Evolutionary conservation across 2,113 vertebrate genomes (phyloP).

Genomic region (Vombatus ursinus): DNA sequence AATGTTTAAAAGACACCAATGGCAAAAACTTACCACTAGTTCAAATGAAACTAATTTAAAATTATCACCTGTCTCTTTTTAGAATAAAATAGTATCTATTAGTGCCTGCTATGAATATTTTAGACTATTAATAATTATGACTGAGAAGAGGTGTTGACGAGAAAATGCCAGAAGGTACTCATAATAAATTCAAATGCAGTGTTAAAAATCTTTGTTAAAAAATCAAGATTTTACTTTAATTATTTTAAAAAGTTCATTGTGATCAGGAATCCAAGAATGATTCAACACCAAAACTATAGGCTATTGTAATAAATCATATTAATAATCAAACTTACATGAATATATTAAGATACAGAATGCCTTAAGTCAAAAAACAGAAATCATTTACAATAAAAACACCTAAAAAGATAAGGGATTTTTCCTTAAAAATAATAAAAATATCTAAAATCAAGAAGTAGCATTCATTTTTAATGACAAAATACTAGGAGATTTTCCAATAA

Average conservation of each 20-base stretch:
- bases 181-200: neutral
- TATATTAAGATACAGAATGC: neutral
- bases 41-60: too few species aligned
- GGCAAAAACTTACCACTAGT: too few species aligned
- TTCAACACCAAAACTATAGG: neutral
- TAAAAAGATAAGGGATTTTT: neutral
- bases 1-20: too few species aligned
- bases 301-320: neutral
- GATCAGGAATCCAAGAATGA: neutral
- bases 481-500: neutral
- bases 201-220: too few species aligned
- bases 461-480: neutral
- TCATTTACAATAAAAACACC: neutral
- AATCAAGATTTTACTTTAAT: neutral
- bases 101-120: too few species aligned
- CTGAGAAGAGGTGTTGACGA: neutral
- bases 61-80: too few species aligned
- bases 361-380: neutral
- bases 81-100: too few species aligned
- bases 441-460: neutral
- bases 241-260: neutral
- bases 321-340: neutral
- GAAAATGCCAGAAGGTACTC: neutral
- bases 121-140: neutral
- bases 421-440: neutral